A percentile compares a stretch with the other conserved stretches of the same genome.
These are phyloP conservation scores for Danaus melanippus DNA, from an alignment of 1,140 invertebrate species.

Conservation along the genomic window DNA sequence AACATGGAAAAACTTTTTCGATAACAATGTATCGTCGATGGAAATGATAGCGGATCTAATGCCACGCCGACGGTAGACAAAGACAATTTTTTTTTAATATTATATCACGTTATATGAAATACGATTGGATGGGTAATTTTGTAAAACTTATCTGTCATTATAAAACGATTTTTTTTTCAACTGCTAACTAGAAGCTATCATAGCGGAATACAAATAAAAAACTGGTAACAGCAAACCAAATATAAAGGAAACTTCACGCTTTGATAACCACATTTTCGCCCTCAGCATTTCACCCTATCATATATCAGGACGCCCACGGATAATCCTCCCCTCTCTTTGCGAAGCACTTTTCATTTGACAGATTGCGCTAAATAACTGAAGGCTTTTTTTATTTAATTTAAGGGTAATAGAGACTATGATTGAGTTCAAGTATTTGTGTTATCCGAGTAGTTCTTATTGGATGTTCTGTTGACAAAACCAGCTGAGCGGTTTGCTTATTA, in stretches of 20 bases:
- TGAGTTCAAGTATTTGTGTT: constrained; percentile 49
- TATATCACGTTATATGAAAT: too few relatives aligned
- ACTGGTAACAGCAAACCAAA: constrained; percentile 14
- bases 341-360: constrained; percentile 68
- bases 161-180: too few relatives aligned
- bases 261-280: constrained; percentile 17
- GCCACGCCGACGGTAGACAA: constrained; percentile 4
- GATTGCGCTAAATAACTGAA: constrained; percentile 63
- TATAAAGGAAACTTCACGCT: constrained; percentile 19
- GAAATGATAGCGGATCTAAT: constrained; percentile 3
- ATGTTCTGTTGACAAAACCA: constrained; percentile 37
- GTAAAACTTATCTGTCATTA: too few relatives aligned
- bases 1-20: constrained; percentile 16
- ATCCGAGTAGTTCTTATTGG: constrained; percentile 63
- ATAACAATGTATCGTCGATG: constrained; percentile 13
- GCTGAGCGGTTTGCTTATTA: constrained; percentile 7
- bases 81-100: background rate
- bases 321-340: constrained; percentile 64
- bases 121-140: too few relatives aligned
- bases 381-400: constrained; percentile 63
- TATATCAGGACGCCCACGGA: constrained; percentile 47
- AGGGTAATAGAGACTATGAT: constrained; percentile 47
- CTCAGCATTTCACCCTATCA: constrained; percentile 23
- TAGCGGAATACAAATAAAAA: constrained; percentile 8
- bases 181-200: too few relatives aligned